These are phyloP conservation scores for Plemyria rubiginata DNA, from an alignment of 2,888 invertebrate genomes.

Conservation along the genomic window DNA sequence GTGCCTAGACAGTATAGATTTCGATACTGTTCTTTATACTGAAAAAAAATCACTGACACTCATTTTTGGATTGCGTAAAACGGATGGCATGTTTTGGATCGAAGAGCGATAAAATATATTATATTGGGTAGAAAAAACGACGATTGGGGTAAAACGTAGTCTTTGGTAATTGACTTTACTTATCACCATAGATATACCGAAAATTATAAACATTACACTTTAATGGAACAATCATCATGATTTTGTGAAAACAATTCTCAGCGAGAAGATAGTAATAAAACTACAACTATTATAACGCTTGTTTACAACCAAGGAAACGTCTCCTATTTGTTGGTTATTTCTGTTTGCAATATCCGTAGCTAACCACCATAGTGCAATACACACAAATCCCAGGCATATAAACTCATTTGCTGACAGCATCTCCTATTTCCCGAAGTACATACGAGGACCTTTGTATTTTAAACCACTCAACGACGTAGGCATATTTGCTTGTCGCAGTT, in stretches of 20 bases:
- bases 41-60: no score
- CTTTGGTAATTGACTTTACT: no score
- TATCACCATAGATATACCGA: background rate
- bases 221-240: constrained; percentile 3
- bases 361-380: constrained; percentile 23
- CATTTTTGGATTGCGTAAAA: no score
- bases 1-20: no score
- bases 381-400: constrained; percentile 22
- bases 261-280: constrained; percentile 15
- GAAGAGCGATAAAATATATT: no score
- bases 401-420: constrained; percentile 18
- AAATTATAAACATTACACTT: background rate
- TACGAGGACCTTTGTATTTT: background rate
- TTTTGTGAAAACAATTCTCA: constrained; percentile 17
- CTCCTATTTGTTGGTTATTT: constrained; percentile 23
- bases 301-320: constrained; percentile 28
- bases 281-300: constrained; percentile 18
- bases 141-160: no score
- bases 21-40: no score
- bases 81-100: no score
- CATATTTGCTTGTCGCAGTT: no score
- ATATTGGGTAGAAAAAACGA: no score
- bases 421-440: constrained; percentile 1
- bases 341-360: constrained; percentile 26
- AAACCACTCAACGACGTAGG: background rate